These are phyloP conservation scores for Aspidiotus rigidus DNA, from an alignment of 2,888 invertebrate species.

Conservation along the genomic window DNA sequence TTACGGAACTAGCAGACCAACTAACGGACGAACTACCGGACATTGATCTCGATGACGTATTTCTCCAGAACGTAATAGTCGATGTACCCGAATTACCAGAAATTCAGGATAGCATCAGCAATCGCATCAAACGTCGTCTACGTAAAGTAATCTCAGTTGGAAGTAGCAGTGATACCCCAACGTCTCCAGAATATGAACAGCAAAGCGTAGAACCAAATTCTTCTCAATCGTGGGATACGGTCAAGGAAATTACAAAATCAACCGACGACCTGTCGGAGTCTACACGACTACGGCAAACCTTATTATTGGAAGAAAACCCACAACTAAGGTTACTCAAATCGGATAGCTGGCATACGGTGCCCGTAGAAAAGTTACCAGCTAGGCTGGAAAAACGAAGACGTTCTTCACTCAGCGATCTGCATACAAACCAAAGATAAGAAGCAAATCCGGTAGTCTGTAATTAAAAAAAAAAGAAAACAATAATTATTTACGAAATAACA, in stretches of 20 bases:
- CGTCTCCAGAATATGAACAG: too few relatives aligned
- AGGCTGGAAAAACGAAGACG: not conserved
- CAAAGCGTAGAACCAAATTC: not conserved
- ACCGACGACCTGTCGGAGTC: not conserved
- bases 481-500: conserved; percentile 15
- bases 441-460: too few relatives aligned
- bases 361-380: not conserved
- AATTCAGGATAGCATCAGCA: conserved; percentile 25
- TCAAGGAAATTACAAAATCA: not conserved
- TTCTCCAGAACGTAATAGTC: conserved; percentile 10
- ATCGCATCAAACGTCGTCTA: conserved; percentile 21
- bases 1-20: too few relatives aligned
- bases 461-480: not conserved
- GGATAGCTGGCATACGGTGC: not conserved
- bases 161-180: conserved; percentile 19
- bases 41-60: conserved; percentile 22
- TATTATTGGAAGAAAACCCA: not conserved
- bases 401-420: not conserved
- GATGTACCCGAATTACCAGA: conserved; percentile 23
- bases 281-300: not conserved
- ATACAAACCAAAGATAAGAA: too few relatives aligned
- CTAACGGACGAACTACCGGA: not conserved
- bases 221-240: not conserved
- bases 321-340: not conserved
- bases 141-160: conserved; percentile 26